A percentile compares a stretch with the other conserved stretches of the same genome.
Evolutionary conservation across 2,113 vertebrate genomes (phyloP).

Genomic region (Ellobius talpinus): DNA sequence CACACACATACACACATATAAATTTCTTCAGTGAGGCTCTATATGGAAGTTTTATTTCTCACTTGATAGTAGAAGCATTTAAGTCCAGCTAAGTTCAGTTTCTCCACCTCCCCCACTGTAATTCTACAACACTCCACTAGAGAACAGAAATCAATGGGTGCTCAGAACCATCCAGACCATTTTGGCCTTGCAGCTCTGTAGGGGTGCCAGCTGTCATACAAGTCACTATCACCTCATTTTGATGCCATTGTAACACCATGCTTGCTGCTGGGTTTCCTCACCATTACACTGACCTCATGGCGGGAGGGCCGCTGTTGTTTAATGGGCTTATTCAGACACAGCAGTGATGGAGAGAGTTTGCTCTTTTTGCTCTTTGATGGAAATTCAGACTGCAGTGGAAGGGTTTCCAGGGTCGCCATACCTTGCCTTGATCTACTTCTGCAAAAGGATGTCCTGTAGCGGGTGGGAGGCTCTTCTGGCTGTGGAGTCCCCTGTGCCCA

Average conservation of each 20-base stretch:
- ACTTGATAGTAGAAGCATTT: not conserved
- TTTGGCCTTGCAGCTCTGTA: not conserved
- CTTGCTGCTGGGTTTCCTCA: not conserved
- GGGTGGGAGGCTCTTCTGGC: not conserved
- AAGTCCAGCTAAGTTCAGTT: not conserved
- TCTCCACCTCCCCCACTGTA: rapidly evolving
- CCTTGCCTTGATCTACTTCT: not conserved
- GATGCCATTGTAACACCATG: not conserved
- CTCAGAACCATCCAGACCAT: not conserved
- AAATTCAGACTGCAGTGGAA: not conserved
- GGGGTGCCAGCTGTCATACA: not conserved
- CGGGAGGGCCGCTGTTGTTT: not conserved
- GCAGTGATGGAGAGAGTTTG: not conserved
- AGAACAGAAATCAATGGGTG: not conserved
- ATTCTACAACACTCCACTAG: not conserved
- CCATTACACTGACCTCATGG: not conserved
- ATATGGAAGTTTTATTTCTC: not conserved
- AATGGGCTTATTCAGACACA: not conserved
- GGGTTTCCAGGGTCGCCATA: not conserved
- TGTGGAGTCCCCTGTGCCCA: not conserved
- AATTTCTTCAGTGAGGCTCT: not conserved
- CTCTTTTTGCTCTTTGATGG: not conserved
- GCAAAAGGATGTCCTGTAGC: not conserved
- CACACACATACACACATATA: too few relatives aligned
- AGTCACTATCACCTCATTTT: not conserved